Conservation (phyloP, 2,113 vertebrate genomes). For the Suricata suricatta region DNA sequence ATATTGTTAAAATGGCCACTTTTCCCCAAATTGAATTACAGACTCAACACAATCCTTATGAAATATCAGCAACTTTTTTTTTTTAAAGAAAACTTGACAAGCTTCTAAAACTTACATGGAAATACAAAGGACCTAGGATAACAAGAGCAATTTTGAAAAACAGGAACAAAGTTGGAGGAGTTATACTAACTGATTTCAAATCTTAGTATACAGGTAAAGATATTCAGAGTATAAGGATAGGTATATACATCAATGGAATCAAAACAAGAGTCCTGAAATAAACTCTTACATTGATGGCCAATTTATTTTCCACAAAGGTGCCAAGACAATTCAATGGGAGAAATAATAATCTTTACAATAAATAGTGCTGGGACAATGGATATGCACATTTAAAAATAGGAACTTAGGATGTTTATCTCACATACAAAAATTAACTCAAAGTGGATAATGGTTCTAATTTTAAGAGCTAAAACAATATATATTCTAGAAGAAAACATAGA, state of each 20-base stretch:
- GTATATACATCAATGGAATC: background rate
- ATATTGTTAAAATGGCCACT: constrained; percentile 38
- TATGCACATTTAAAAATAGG: constrained; percentile 29
- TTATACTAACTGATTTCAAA: constrained; percentile 7
- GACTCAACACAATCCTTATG: background rate
- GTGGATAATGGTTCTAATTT: background rate
- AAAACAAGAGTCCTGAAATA: constrained; percentile 8
- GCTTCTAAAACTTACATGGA: constrained; percentile 41
- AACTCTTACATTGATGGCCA: background rate
- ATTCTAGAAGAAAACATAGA: constrained; percentile 33
- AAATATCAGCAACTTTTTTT: constrained; percentile 27
- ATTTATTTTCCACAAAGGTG: constrained; percentile 20
- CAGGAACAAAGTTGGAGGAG: constrained; percentile 25
- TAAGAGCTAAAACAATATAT: background rate
- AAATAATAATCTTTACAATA: constrained; percentile 1
- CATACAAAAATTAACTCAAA: constrained; percentile 44
- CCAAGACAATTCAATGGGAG: constrained; percentile 12
- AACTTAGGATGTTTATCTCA: background rate
- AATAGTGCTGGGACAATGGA: background rate
- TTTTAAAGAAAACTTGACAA: background rate
- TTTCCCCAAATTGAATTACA: constrained; percentile 24
- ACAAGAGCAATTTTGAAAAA: background rate
- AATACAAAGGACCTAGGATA: constrained; percentile 25
- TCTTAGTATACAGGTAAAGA: background rate
- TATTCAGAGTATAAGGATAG: background rate